These are phyloP conservation scores for Sapajus apella DNA, from an alignment of 2,113 vertebrate species.

Conservation along the genomic window DNA sequence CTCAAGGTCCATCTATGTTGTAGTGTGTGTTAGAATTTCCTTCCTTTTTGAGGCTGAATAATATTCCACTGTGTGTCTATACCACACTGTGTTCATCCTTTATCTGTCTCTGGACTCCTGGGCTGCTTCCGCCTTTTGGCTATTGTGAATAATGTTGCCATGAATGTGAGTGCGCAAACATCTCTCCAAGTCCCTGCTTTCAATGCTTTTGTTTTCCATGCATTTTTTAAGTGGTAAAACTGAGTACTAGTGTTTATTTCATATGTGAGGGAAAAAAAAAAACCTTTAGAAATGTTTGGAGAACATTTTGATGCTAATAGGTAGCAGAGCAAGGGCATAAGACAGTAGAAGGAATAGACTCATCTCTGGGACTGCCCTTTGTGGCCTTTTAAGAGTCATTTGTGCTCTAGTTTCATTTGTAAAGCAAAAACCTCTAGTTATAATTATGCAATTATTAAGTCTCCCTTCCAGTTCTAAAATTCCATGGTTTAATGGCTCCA, in stretches of 20 bases:
- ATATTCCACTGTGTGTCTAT: neutral
- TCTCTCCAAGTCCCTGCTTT: neutral
- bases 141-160: neutral
- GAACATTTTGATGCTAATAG: neutral
- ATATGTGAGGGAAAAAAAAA: neutral
- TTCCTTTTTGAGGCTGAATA: neutral
- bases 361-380: neutral
- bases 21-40: neutral
- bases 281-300: neutral
- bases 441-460: neutral
- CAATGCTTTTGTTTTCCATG: neutral
- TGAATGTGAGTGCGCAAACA: neutral
- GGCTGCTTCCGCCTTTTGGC: neutral
- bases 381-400: neutral
- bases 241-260: neutral
- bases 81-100: neutral
- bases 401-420: neutral
- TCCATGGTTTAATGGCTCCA: neutral
- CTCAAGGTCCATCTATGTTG: neutral
- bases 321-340: neutral
- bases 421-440: neutral
- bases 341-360: neutral
- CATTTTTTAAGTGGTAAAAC: neutral
- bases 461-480: neutral
- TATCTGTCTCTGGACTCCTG: neutral